Percentiles rank a stretch among this genome's conserved stretches.
Conservation (phyloP, 2,113 vertebrate species). For the Fukomys damarensis region DNA sequence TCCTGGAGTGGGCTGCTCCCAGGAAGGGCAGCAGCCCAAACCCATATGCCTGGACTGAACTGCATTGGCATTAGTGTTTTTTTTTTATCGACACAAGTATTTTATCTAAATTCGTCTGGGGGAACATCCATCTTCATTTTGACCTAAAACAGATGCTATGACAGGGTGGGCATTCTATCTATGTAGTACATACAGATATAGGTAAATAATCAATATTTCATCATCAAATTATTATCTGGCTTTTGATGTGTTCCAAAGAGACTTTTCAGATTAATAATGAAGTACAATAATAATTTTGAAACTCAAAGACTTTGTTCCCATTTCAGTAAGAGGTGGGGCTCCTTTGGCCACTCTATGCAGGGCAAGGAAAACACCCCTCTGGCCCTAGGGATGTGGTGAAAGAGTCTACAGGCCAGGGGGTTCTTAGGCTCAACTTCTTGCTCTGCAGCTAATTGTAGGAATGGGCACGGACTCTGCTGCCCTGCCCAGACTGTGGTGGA, state of each 20-base stretch:
- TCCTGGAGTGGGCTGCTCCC: neutral
- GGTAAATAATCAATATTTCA: slow-evolving; percentile 65
- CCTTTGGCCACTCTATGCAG: neutral
- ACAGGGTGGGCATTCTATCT: neutral
- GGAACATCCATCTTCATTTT: slow-evolving; percentile 21
- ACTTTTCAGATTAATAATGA: slow-evolving; percentile 15
- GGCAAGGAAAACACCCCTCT: neutral
- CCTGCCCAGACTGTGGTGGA: neutral
- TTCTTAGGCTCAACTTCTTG: too few species aligned
- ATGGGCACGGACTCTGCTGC: too few species aligned
- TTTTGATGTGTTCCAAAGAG: slow-evolving; percentile 34
- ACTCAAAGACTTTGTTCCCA: neutral
- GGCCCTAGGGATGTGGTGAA: accelerated
- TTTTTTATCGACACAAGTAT: slow-evolving; percentile 62
- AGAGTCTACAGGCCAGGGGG: neutral
- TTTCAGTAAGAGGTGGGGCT: neutral
- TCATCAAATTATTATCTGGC: slow-evolving; percentile 55
- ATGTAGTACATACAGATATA: neutral
- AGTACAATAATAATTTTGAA: neutral
- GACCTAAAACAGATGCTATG: slow-evolving; percentile 50
- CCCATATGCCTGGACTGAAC: neutral
- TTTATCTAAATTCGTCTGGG: slow-evolving; percentile 70
- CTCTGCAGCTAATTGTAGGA: accelerated
- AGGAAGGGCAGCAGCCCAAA: neutral
- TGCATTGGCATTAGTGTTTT: slow-evolving; percentile 55